phyloP scores from a whole-genome alignment of 2,888 invertebrate genomes.

The Nephrotoma guestfalica region DNA sequence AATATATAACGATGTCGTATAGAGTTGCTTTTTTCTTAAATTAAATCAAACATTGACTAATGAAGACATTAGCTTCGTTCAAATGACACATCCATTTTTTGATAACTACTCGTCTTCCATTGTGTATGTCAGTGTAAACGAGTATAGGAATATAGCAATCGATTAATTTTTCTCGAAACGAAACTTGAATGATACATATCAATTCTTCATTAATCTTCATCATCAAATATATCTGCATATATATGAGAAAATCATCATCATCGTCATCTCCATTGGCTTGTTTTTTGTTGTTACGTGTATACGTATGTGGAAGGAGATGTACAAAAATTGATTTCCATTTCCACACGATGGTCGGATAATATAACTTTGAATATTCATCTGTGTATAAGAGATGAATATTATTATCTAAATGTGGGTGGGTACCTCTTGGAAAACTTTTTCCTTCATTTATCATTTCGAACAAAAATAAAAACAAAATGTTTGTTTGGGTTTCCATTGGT shows the following conservation, averaged over 20 bases:
- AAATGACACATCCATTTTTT: neutral
- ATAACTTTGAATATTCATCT: neutral
- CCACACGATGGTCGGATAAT: neutral
- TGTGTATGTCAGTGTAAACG: neutral
- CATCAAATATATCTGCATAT: neutral
- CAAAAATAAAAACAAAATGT: neutral
- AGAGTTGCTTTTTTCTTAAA: neutral
- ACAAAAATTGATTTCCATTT: neutral
- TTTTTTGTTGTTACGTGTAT: neutral
- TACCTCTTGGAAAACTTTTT: neutral
- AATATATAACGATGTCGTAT: neutral
- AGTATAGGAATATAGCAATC: neutral
- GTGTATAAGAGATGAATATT: neutral
- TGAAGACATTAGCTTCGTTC: neutral
- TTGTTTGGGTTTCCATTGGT: neutral
- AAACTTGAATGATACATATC: neutral
- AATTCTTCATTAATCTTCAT: neutral
- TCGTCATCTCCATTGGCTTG: neutral
- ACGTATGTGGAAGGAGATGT: neutral
- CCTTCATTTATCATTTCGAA: neutral
- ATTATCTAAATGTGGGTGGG: neutral
- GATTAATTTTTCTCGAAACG: neutral
- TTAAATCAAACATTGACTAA: neutral
- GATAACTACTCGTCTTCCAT: neutral
- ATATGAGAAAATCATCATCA: neutral